A percentile compares a stretch with the other conserved stretches of the same genome.
phyloP scores from a whole-genome alignment of 2,113 vertebrate genomes.

The Monarcha castaneiventris region DNA sequence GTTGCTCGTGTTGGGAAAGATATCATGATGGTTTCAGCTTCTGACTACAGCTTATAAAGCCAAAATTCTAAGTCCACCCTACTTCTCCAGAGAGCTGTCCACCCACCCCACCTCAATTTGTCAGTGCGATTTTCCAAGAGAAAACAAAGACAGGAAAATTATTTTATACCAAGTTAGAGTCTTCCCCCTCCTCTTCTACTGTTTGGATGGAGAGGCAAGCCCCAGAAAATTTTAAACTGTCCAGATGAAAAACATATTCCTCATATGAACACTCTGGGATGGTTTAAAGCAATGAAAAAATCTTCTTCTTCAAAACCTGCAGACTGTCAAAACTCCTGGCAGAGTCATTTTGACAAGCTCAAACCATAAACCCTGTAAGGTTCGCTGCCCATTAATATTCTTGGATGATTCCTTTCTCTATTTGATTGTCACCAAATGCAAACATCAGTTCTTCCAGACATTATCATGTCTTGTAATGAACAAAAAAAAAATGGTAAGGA shows the following conservation, averaged over 20 bases:
- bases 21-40: neutral
- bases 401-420: neutral
- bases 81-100: neutral
- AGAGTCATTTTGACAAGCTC: slow-evolving; percentile 42
- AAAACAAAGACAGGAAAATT: neutral
- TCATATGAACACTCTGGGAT: neutral
- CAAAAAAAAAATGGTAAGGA: neutral
- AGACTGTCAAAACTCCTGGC: neutral
- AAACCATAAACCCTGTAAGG: neutral
- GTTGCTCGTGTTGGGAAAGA: neutral
- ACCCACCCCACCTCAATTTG: neutral
- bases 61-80: neutral
- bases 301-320: neutral
- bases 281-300: neutral
- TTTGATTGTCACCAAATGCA: slow-evolving; percentile 42
- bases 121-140: neutral
- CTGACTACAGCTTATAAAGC: neutral
- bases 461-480: neutral
- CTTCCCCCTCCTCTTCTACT: neutral
- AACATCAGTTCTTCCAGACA: slow-evolving; percentile 12
- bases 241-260: neutral
- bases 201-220: neutral
- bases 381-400: slow-evolving; percentile 13
- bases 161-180: neutral
- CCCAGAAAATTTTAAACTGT: neutral